Conservation (phyloP, 1,140 invertebrate species). For the Berghia stephanieae region DNA sequence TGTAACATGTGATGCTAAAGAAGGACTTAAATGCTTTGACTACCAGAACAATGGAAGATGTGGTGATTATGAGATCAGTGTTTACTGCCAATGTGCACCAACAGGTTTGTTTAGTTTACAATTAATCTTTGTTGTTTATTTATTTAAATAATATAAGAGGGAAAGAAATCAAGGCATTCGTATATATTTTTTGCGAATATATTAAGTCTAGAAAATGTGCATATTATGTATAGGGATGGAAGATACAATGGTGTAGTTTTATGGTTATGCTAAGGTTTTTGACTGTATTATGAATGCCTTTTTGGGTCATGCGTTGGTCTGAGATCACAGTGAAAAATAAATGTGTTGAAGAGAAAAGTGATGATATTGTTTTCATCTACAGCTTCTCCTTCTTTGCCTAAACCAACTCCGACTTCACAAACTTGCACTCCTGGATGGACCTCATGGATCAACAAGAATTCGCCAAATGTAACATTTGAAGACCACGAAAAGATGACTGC, state of each 20-base stretch:
- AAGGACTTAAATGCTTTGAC: constrained; percentile 65
- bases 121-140: too few species aligned
- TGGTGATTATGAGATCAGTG: constrained; percentile 67
- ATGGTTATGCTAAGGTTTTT: neutral
- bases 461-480: constrained; percentile 29
- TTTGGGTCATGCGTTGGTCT: neutral
- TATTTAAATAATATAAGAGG: too few species aligned
- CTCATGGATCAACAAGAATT: constrained; percentile 41
- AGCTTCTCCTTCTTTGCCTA: neutral
- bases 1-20: constrained; percentile 59
- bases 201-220: neutral
- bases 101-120: too few species aligned
- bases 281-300: neutral
- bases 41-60: constrained; percentile 58
- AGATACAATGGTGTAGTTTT: neutral
- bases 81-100: constrained; percentile 66
- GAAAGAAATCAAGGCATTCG: too few species aligned
- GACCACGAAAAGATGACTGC: constrained; percentile 43
- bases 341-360: too few species aligned
- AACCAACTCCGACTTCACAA: neutral
- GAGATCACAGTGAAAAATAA: neutral
- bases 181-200: neutral
- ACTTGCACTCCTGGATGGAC: constrained; percentile 39
- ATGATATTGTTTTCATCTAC: neutral
- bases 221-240: neutral